A percentile compares a stretch with the other conserved stretches of the same genome.
Conservation (phyloP, 2,888 invertebrate species). For the Amiota communis region DNA sequence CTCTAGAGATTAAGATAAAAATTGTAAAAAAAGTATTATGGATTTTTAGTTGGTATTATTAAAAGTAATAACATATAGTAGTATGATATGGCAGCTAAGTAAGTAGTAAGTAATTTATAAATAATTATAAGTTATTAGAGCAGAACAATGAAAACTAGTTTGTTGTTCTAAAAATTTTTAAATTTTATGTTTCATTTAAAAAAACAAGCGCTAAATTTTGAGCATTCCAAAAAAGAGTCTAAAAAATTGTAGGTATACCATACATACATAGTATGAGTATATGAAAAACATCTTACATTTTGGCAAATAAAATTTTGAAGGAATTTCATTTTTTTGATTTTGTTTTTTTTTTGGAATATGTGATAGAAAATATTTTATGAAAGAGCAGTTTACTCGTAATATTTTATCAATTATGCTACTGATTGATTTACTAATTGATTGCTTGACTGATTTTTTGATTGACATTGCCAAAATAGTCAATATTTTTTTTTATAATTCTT, state of each 20-base stretch:
- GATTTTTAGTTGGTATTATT: conserved; percentile 8
- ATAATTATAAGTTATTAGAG: neutral
- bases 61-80: neutral
- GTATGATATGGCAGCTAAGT: conserved; percentile 14
- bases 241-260: neutral
- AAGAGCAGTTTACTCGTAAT: too few species aligned
- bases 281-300: neutral
- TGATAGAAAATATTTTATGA: too few species aligned
- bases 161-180: neutral
- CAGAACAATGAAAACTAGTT: conserved; percentile 22
- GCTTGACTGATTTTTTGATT: neutral
- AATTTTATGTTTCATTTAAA: conserved; percentile 4
- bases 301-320: conserved; percentile 1
- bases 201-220: conserved; percentile 26
- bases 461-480: neutral
- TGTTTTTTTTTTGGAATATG: too few species aligned
- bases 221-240: conserved; percentile 22
- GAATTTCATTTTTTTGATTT: too few species aligned
- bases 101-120: too few species aligned
- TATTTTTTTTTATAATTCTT: conserved; percentile 5
- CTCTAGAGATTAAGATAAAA: too few species aligned
- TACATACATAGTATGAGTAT: neutral
- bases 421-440: neutral
- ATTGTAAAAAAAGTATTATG: neutral
- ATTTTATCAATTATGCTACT: neutral